Percentiles rank a stretch among this genome's conserved stretches.
These are phyloP conservation scores for Tiliacea aurago DNA, from an alignment of 2,888 invertebrate genomes.

Conservation along the genomic window DNA sequence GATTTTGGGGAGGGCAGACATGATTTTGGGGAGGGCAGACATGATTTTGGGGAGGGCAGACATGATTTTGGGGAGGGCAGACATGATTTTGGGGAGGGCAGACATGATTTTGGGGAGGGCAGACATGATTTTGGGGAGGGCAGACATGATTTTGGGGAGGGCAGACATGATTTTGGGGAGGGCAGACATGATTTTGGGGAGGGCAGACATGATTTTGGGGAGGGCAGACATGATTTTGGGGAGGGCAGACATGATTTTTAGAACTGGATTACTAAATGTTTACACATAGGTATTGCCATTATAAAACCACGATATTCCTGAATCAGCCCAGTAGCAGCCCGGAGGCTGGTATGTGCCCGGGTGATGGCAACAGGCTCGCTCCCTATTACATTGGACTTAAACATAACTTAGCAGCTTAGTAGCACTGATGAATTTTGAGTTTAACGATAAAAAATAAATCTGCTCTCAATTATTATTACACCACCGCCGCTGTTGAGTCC, in stretches of 20 bases:
- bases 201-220: neutral
- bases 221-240: no score
- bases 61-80: neutral
- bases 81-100: neutral
- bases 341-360: no score
- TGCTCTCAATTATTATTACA: conserved; percentile 9
- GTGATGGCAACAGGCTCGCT: no score
- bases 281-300: neutral
- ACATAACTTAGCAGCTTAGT: no score
- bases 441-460: no score
- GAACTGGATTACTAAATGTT: neutral
- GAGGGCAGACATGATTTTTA: neutral
- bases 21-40: neutral
- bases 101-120: neutral
- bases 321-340: no score
- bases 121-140: neutral
- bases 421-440: no score
- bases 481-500: neutral
- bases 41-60: neutral
- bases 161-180: neutral
- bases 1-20: neutral
- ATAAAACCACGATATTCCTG: no score
- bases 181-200: neutral
- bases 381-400: no score
- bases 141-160: no score